Conservation (phyloP, 1,140 invertebrate genomes). For the Mycetomoellerius zeteki region DNA sequence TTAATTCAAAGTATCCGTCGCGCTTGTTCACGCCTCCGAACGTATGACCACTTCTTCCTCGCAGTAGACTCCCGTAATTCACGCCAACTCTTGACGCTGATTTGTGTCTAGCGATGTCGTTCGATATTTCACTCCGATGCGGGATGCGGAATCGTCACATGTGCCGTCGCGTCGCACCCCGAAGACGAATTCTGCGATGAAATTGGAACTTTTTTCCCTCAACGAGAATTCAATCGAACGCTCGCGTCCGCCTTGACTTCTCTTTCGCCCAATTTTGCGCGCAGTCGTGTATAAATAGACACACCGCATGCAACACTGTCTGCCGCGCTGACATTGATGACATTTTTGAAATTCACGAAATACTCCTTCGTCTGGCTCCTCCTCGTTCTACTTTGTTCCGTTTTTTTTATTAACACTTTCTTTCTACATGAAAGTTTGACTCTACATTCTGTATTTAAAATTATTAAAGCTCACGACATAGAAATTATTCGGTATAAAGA, state of each 20-base stretch:
- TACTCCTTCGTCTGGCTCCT: conserved; percentile 66
- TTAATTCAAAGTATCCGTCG: conserved; percentile 60
- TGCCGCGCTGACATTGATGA: conserved; percentile 70
- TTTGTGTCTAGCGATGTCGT: conserved; percentile 40
- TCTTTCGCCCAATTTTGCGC: conserved; percentile 54
- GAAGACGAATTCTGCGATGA: conserved; percentile 3
- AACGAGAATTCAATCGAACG: conserved; percentile 23
- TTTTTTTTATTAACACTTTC: background rate
- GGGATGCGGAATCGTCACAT: background rate
- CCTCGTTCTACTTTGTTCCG: background rate
- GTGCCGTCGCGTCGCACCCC: background rate
- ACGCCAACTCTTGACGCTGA: conserved; percentile 37
- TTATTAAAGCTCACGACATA: background rate
- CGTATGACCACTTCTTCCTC: conserved; percentile 1
- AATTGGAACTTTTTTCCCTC: conserved; percentile 5
- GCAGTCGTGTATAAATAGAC: conserved; percentile 66
- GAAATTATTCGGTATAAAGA: background rate
- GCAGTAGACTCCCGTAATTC: background rate
- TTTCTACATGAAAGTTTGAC: background rate
- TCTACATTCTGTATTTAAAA: background rate
- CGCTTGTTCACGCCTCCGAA: conserved; percentile 17
- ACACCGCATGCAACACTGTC: conserved; percentile 51
- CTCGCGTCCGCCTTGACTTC: background rate
- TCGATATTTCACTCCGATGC: conserved; percentile 39
- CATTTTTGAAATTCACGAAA: conserved; percentile 76